A percentile compares a stretch with the other conserved stretches of the same genome.
Conservation (phyloP, 1,140 invertebrate genomes). For the Trigoniulus corallinus region DNA sequence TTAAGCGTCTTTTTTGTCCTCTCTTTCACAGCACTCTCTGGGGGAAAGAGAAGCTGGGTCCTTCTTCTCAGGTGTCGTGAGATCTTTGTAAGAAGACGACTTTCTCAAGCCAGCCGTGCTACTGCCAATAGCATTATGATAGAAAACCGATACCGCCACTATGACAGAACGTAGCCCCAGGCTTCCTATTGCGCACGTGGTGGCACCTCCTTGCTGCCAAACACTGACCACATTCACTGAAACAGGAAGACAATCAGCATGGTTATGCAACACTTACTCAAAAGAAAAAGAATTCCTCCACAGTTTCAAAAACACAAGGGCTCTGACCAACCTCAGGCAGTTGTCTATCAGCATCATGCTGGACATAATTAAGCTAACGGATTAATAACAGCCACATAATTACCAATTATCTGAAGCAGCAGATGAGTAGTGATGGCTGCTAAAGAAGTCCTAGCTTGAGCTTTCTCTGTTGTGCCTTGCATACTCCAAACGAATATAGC, state of each 20-base stretch:
- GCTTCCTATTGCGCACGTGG: too few relatives aligned
- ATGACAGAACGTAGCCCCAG: background rate
- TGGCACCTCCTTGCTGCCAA: too few relatives aligned
- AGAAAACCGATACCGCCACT: background rate
- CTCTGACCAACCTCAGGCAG: too few relatives aligned
- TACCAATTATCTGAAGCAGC: constrained; percentile 20
- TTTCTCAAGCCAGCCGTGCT: constrained; percentile 13
- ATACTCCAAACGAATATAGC: constrained; percentile 23
- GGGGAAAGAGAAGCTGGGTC: background rate
- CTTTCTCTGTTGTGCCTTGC: constrained; percentile 20
- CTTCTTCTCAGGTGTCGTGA: constrained; percentile 1
- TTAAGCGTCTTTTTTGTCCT: too few relatives aligned
- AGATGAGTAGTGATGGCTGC: constrained; percentile 20
- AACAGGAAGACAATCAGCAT: too few relatives aligned
- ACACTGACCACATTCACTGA: too few relatives aligned
- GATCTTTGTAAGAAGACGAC: constrained; percentile 15
- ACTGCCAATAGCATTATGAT: constrained; percentile 9
- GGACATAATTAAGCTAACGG: background rate
- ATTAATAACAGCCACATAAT: constrained; percentile 6
- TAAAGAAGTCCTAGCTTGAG: constrained; percentile 19
- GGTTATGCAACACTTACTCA: background rate
- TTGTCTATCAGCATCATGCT: too few relatives aligned
- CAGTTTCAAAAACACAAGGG: too few relatives aligned
- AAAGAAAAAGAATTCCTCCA: background rate
- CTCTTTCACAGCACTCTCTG: too few relatives aligned